These are phyloP conservation scores for Dolichopus griseipennis DNA, from an alignment of 2,888 invertebrate species.

Conservation along the genomic window DNA sequence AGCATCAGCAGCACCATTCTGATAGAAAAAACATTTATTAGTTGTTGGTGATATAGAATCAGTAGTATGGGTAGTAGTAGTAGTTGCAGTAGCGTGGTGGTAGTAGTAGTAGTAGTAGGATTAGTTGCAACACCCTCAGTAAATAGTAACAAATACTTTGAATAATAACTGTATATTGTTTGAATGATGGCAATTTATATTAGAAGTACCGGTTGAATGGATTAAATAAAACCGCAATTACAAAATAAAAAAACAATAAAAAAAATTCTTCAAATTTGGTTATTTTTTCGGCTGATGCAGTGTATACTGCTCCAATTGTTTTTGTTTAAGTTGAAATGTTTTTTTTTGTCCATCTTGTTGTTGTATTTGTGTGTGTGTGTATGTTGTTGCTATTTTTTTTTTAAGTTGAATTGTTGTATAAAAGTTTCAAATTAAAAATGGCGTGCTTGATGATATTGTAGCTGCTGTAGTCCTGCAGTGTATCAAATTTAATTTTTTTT, in stretches of 20 bases:
- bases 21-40: too few species aligned
- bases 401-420: background rate
- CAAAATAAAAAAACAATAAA: too few species aligned
- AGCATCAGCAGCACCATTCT: too few species aligned
- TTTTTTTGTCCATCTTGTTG: background rate
- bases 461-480: background rate
- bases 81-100: too few species aligned
- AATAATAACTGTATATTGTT: background rate
- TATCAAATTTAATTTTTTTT: conserved; percentile 1
- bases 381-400: background rate
- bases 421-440: background rate
- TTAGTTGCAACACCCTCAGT: too few species aligned
- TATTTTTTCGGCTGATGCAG: background rate
- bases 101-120: too few species aligned
- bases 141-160: too few species aligned
- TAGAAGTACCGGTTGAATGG: background rate
- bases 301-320: too few species aligned
- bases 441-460: background rate
- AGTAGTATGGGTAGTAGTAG: too few species aligned
- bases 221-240: background rate
- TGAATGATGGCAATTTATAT: background rate
- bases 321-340: background rate
- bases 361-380: background rate
- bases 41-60: too few species aligned
- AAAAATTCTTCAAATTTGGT: background rate